phyloP scores from a whole-genome alignment of 1,140 invertebrate species.

The Drosophila pandora region DNA sequence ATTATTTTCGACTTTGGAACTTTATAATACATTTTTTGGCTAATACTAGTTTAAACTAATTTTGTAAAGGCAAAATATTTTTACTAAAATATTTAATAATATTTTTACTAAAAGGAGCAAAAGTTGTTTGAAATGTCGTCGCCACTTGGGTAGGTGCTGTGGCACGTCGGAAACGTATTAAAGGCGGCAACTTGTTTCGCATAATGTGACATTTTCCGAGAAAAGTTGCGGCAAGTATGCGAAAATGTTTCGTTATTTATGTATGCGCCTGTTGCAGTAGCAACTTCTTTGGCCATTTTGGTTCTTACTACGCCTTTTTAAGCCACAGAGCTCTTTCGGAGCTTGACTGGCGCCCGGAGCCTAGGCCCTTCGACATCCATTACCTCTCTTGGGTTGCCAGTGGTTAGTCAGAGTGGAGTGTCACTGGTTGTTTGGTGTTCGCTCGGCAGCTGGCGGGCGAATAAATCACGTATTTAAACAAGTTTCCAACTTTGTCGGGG shows the following conservation, averaged over 20 bases:
- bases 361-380: constrained; percentile 27
- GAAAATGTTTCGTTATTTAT: constrained; percentile 76
- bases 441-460: constrained; percentile 66
- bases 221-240: constrained; percentile 53
- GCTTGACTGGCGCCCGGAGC: constrained; percentile 17
- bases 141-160: constrained; percentile 41
- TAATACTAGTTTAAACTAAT: neutral
- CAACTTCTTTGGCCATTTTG: constrained; percentile 59
- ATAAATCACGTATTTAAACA: constrained; percentile 82
- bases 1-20: neutral
- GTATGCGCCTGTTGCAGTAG: constrained; percentile 75
- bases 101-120: neutral
- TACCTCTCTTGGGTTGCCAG: constrained; percentile 21
- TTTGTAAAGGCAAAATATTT: constrained; percentile 22
- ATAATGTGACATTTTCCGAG: constrained; percentile 74
- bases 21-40: too few relatives aligned
- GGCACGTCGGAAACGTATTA: constrained; percentile 66
- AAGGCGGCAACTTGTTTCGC: constrained; percentile 60
- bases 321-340: constrained; percentile 47
- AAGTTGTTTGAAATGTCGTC: constrained; percentile 15
- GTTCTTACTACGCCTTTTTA: constrained; percentile 30
- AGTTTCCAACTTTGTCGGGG: constrained; percentile 62
- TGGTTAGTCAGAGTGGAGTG: constrained; percentile 30
- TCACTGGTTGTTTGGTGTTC: constrained; percentile 45
- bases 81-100: too few relatives aligned